Percentiles rank a stretch among this genome's conserved stretches.
These are phyloP conservation scores for Synanthedon tipuliformis DNA, from an alignment of 2,888 invertebrate genomes.

Conservation along the genomic window DNA sequence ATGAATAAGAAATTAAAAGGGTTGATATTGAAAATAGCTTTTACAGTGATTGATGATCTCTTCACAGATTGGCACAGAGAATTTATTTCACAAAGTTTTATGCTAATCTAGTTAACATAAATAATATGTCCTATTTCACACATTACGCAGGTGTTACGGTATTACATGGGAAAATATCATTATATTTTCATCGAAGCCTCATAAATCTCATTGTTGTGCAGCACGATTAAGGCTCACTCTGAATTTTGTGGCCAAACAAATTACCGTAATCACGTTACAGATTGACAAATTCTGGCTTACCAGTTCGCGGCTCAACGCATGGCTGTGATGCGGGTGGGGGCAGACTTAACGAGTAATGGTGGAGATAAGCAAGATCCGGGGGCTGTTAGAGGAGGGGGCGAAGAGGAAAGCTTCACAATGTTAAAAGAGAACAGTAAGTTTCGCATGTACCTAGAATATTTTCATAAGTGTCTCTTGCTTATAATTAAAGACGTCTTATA, in stretches of 20 bases:
- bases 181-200: background rate
- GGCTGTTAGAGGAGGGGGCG: constrained; percentile 4
- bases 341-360: constrained; percentile 24
- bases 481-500: too few relatives aligned
- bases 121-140: too few relatives aligned
- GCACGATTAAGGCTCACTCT: background rate
- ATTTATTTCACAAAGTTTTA: too few relatives aligned
- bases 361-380: constrained; percentile 20
- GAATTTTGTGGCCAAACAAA: constrained; percentile 11
- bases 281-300: constrained; percentile 29
- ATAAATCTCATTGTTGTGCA: background rate
- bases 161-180: background rate
- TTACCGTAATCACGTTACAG: constrained; percentile 17
- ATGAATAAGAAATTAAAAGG: too few relatives aligned
- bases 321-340: constrained; percentile 20
- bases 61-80: too few relatives aligned
- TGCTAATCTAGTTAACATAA: too few relatives aligned
- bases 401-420: background rate
- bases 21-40: too few relatives aligned
- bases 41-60: too few relatives aligned
- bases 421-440: background rate
- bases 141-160: too few relatives aligned
- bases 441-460: too few relatives aligned
- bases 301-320: constrained; percentile 18
- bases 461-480: too few relatives aligned